A percentile compares a stretch with the other conserved stretches of the same genome.
Evolutionary conservation across 2,113 vertebrate genomes (phyloP).

Genomic region (Paralichthys olivaceus): DNA sequence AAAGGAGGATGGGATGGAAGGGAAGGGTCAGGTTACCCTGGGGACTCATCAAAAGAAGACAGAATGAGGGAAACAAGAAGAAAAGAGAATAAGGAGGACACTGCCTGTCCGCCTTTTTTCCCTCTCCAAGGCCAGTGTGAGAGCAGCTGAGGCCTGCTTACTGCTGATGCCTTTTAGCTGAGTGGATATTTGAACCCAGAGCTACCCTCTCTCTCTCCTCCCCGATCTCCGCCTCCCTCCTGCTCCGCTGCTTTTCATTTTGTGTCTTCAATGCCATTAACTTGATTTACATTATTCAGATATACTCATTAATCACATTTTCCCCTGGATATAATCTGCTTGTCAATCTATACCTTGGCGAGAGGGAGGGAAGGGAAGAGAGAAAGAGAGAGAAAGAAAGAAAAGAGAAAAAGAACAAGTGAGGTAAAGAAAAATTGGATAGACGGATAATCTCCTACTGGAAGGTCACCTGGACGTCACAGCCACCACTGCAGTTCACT

Average conservation of each 20-base stretch:
- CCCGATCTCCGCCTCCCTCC: conserved; percentile 4
- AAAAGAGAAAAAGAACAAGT: background rate
- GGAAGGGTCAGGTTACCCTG: conserved; percentile 58
- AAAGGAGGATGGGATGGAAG: conserved; percentile 17
- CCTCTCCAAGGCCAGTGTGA: conserved; percentile 62
- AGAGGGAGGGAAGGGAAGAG: conserved; percentile 11
- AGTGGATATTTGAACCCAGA: conserved; percentile 88
- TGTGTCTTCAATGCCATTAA: conserved; percentile 84
- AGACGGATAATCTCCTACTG: conserved; percentile 64
- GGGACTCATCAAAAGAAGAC: conserved; percentile 65
- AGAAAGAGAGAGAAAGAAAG: too few species aligned
- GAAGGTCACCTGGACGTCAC: conserved; percentile 41
- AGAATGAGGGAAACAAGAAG: conserved; percentile 62
- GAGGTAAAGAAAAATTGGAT: conserved; percentile 38
- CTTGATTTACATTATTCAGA: conserved; percentile 86
- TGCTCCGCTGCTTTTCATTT: conserved; percentile 15
- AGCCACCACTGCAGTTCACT: conserved; percentile 32
- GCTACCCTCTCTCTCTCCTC: conserved; percentile 74
- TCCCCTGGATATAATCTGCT: conserved; percentile 78
- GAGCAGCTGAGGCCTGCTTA: conserved; percentile 74
- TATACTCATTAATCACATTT: conserved; percentile 83
- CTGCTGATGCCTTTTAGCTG: conserved; percentile 84
- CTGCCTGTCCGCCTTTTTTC: conserved; percentile 32
- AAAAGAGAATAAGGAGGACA: conserved; percentile 49
- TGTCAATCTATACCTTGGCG: conserved; percentile 69